Evolutionary conservation across 2,888 invertebrate species (phyloP).

Genomic region (Heliconius hortense): DNA sequence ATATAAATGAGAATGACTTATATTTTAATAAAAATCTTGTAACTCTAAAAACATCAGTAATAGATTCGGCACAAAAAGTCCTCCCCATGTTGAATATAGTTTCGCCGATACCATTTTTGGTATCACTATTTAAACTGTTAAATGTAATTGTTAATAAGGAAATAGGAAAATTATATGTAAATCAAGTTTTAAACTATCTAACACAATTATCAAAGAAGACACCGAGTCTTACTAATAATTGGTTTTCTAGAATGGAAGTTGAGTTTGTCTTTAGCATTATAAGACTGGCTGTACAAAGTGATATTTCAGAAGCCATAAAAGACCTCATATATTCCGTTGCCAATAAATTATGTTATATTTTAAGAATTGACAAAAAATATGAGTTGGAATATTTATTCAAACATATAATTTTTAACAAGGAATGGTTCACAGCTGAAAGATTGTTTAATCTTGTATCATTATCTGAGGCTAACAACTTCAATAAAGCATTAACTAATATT

Average conservation of each 20-base stretch:
- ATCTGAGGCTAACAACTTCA: slow-evolving; percentile 66
- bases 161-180: slow-evolving; percentile 65
- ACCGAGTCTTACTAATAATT: slow-evolving; percentile 78
- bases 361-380: slow-evolving; percentile 81
- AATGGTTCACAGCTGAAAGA: slow-evolving; percentile 82
- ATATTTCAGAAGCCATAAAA: slow-evolving; percentile 70
- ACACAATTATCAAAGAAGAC: slow-evolving; percentile 58
- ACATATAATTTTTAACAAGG: slow-evolving; percentile 82
- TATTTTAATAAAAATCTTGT: slow-evolving; percentile 64
- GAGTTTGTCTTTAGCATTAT: slow-evolving; percentile 79
- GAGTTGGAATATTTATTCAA: slow-evolving; percentile 82
- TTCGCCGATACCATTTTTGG: slow-evolving; percentile 70
- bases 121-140: slow-evolving; percentile 66
- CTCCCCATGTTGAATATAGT: slow-evolving; percentile 62
- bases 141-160: slow-evolving; percentile 57
- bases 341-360: slow-evolving; percentile 83
- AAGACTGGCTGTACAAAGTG: slow-evolving; percentile 62
- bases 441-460: slow-evolving; percentile 80
- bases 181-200: slow-evolving; percentile 68
- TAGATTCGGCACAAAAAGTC: slow-evolving; percentile 64
- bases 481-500: slow-evolving; percentile 63
- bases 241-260: slow-evolving; percentile 85
- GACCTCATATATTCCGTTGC: slow-evolving; percentile 80
- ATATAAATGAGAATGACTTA: slow-evolving; percentile 61
- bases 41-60: slow-evolving; percentile 59